Conservation (phyloP, 2,113 vertebrate genomes). For the Megaleporinus macrocephalus region DNA sequence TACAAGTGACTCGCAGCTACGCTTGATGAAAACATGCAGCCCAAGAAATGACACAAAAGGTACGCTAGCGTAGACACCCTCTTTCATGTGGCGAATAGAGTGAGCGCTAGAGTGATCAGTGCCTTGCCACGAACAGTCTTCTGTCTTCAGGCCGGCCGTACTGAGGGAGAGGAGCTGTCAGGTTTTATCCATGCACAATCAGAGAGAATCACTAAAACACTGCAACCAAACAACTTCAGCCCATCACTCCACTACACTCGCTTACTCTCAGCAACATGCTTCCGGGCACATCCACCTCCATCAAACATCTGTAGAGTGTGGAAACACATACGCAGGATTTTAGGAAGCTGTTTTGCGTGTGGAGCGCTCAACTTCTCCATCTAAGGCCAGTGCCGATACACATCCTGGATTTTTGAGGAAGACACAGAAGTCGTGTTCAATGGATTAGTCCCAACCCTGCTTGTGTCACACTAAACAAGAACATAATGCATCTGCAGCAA, state of each 20-base stretch:
- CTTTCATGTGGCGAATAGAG: conserved; percentile 40
- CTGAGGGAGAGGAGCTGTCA: conserved; percentile 46
- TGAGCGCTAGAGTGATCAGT: conserved; percentile 30
- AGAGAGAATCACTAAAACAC: conserved; percentile 12
- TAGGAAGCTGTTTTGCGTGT: neutral
- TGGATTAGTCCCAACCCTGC: no score
- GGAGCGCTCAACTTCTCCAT: neutral
- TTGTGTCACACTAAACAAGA: no score
- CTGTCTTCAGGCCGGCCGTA: conserved; percentile 43
- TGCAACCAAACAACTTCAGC: conserved; percentile 17
- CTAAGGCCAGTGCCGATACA: neutral
- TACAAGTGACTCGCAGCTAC: conserved; percentile 40
- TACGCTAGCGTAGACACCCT: conserved; percentile 17
- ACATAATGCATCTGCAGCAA: no score
- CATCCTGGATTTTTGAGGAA: neutral
- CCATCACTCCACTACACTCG: conserved; percentile 3
- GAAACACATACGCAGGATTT: neutral
- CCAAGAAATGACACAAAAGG: conserved; percentile 42
- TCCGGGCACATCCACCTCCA: conserved; percentile 6
- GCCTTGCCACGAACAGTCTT: conserved; percentile 33
- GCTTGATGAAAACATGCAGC: conserved; percentile 48
- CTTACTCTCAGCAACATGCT: neutral
- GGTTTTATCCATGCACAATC: conserved; percentile 34
- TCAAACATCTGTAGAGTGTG: neutral
- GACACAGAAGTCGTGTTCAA: neutral